These are phyloP conservation scores for Macrobrachium rosenbergii DNA, from an alignment of 1,140 invertebrate genomes.

Conservation along the genomic window DNA sequence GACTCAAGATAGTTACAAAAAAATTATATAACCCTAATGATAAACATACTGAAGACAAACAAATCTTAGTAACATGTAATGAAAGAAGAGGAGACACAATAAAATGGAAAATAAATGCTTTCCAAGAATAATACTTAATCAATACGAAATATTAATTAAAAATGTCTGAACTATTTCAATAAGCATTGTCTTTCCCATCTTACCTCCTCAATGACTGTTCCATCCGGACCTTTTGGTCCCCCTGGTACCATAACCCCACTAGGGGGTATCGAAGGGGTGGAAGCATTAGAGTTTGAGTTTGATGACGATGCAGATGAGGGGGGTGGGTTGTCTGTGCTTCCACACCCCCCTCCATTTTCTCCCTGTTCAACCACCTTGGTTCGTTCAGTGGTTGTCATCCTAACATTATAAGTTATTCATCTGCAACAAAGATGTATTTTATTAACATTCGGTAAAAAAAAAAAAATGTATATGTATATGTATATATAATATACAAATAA, in stretches of 20 bases:
- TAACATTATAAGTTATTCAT: slow-evolving; percentile 29
- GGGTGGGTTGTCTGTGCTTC: slow-evolving; percentile 8
- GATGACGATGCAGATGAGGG: slow-evolving; percentile 37
- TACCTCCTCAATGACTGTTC: slow-evolving; percentile 66
- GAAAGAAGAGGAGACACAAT: too few relatives aligned
- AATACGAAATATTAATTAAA: too few relatives aligned
- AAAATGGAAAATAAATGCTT: too few relatives aligned
- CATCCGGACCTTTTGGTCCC: slow-evolving; percentile 66
- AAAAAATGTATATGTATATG: too few relatives aligned
- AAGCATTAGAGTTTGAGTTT: slow-evolving; percentile 41
- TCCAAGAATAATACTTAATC: background rate
- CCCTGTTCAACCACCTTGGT: slow-evolving; percentile 54
- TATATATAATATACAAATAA: too few relatives aligned
- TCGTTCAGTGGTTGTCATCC: slow-evolving; percentile 55
- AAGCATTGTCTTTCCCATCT: background rate
- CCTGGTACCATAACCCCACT: slow-evolving; percentile 65
- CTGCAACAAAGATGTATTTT: slow-evolving; percentile 6
- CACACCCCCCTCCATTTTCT: slow-evolving; percentile 44
- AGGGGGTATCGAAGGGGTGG: slow-evolving; percentile 54
- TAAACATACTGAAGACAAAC: too few relatives aligned
- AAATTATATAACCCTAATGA: too few relatives aligned
- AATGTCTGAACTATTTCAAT: too few relatives aligned
- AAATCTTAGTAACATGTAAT: too few relatives aligned
- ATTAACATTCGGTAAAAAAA: background rate
- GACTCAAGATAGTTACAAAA: too few relatives aligned